These are phyloP conservation scores for Vireo griseus DNA, from an alignment of 2,797 vertebrate genomes.

Conservation along the genomic window DNA sequence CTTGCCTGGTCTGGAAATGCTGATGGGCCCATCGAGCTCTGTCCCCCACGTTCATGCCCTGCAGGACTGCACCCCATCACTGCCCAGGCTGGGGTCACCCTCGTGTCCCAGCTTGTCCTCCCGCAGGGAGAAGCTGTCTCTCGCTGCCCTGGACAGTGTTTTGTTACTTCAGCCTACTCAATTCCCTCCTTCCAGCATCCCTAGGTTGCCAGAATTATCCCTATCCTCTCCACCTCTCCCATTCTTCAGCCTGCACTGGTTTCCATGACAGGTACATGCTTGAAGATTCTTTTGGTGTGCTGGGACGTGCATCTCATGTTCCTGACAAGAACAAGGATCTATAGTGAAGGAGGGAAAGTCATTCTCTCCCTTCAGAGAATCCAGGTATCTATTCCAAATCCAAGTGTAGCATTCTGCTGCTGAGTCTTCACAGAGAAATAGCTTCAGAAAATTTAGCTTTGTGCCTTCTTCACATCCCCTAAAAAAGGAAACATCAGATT, in stretches of 20 bases:
- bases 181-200: neutral
- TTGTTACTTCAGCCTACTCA: neutral
- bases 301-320: neutral
- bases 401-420: neutral
- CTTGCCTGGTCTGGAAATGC: neutral
- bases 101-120: neutral
- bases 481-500: neutral
- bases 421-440: neutral
- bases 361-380: neutral
- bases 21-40: accelerated
- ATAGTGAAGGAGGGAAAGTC: neutral
- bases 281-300: neutral
- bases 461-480: neutral
- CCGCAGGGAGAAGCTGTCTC: neutral
- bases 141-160: neutral
- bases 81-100: neutral
- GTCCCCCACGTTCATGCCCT: neutral
- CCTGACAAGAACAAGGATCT: neutral
- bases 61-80: no score
- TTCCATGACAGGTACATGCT: neutral
- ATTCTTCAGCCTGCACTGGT: neutral
- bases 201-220: neutral
- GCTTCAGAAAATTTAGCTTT: neutral
- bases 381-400: neutral
- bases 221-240: neutral